Base-by-base conservation (phyloP, 2,797 vertebrate genomes). In the Liparis tanakae region DNA sequence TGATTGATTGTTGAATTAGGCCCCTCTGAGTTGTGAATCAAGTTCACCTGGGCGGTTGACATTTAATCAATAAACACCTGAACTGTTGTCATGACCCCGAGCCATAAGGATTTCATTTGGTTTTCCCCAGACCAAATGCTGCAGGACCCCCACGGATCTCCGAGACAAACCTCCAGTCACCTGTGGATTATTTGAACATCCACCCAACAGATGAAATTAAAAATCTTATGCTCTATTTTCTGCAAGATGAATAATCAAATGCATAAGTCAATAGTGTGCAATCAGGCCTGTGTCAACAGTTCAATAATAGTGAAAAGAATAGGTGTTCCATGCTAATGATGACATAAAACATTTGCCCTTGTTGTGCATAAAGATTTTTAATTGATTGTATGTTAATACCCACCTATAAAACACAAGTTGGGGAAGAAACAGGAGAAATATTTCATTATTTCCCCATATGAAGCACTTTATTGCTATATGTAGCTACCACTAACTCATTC, bases 41-140 rank as follows among this genome's bases (percentile, higher is more conserved):
- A 94, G 74, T 92, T 94, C 96, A 97, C 96, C 94, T 96, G 94
- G 89, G 89, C 92, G 92, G 93, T 88, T 96, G 96, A 96, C 96
- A 89, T 94, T 93, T 96, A 98, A 97, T 98, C 97, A 92, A 98
- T 98, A 94, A 93, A 92, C 94, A 92, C 90, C 90, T 94, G 93
- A 94, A 94, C 93, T 92, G 91, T 88, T 92, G 95, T 94, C 92
- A 72, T 93, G 95, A 97, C 96, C 96, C 95, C 84, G 56, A 88
- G 83, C 87, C 88, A 84, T 81, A 76, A 87, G 83, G 87, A 93
- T 94, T 90, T 92, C 79, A 90, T 93, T 91, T 91, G 87, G 88
- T 85, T 93, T 68, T 93, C 81, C 85, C 79, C 80, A 78, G 79
- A 85, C 81, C 72, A 64, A 86, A 87, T 82, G 57, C 79, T 62